Evolutionary conservation across 1,140 invertebrate genomes (phyloP).

Genomic region (Acyrthosiphon pisum): DNA sequence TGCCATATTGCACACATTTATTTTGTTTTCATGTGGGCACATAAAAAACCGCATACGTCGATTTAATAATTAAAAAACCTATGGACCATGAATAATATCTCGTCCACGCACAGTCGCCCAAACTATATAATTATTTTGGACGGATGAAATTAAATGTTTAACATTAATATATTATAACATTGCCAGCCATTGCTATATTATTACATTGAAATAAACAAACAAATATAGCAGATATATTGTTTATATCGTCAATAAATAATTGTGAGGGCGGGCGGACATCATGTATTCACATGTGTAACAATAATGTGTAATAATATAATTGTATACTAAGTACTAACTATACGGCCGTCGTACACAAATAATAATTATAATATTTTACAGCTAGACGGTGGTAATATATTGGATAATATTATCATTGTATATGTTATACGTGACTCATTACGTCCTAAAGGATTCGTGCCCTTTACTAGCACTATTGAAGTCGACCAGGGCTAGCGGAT

Average conservation of each 20-base stretch:
- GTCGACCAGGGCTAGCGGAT: background rate
- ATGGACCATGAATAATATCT: background rate
- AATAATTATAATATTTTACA: background rate
- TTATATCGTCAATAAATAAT: too few relatives aligned
- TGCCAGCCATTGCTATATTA: background rate
- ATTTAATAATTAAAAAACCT: background rate
- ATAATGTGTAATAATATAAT: background rate
- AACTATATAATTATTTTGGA: background rate
- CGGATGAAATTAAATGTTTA: background rate
- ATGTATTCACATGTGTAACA: background rate
- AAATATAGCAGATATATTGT: too few relatives aligned
- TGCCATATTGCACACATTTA: background rate
- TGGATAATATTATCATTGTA: background rate
- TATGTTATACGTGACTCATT: background rate
- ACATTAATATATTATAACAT: background rate
- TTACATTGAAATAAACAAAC: too few relatives aligned
- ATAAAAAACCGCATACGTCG: background rate
- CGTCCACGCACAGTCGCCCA: background rate
- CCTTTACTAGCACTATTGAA: background rate
- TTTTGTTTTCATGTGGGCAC: background rate
- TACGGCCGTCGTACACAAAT: background rate
- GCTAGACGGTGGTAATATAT: background rate
- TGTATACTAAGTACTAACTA: background rate
- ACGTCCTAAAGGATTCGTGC: background rate
- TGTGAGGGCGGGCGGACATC: too few relatives aligned